Conservation (phyloP, 2,888 invertebrate genomes). For the Euphydryas editha region DNA sequence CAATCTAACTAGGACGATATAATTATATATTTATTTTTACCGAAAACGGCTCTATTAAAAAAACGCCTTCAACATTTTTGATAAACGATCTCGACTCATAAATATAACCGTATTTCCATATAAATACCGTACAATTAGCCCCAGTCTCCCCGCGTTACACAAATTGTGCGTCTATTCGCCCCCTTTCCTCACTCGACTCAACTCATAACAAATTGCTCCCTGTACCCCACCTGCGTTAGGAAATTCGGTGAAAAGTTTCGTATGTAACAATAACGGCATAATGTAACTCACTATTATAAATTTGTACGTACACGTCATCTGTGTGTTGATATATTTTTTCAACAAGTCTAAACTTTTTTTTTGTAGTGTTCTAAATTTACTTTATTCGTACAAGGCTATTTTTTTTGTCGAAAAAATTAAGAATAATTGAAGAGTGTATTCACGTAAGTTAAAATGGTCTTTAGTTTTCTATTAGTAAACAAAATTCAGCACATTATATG, state of each 20-base stretch:
- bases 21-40: constrained; percentile 21
- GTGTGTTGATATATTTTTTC: background rate
- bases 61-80: constrained; percentile 38
- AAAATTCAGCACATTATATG: too few relatives aligned
- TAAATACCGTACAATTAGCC: constrained; percentile 50
- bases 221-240: constrained; percentile 49
- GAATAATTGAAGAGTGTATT: too few relatives aligned
- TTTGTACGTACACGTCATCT: constrained; percentile 3
- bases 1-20: constrained; percentile 7
- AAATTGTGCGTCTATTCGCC: constrained; percentile 44
- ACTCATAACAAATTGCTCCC: constrained; percentile 49
- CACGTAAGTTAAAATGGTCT: too few relatives aligned
- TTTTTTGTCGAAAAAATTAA: too few relatives aligned
- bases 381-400: too few relatives aligned
- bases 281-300: constrained; percentile 33
- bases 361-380: too few relatives aligned
- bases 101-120: constrained; percentile 49
- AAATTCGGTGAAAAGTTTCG: constrained; percentile 44
- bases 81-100: constrained; percentile 46
- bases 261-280: constrained; percentile 45
- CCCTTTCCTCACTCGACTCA: constrained; percentile 46
- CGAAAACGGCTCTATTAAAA: constrained; percentile 25
- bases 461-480: too few relatives aligned
- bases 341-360: too few relatives aligned
- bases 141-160: constrained; percentile 43